Base-by-base conservation (phyloP, 2,888 invertebrate genomes). In the Drosophila kokeensis region DNA sequence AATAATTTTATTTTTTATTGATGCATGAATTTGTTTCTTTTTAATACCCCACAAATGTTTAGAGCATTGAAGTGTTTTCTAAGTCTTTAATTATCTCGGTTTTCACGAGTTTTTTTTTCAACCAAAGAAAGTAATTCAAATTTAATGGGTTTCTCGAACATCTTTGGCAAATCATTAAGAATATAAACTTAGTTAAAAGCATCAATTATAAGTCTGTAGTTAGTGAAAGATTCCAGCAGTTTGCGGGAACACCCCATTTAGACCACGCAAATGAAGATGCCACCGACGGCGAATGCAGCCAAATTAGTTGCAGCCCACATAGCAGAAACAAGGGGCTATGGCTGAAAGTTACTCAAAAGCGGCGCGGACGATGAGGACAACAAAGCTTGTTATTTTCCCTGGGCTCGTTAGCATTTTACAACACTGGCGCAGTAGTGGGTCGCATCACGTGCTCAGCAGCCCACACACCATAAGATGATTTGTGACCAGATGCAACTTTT, bases 341-440 rank as follows among this genome's bases (percentile, higher is more conserved):
- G 34, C 57, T 63, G 53, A 81, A 80, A 79, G 72, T 79, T 79
- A 60, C 40, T 66, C 73, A 72, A 69, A 45, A 68, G 78, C 72
- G 57, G 58, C 24, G 62, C 53, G 40, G 68, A 69, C 65, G 73
- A 54, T 49, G 69, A 55, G 76, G 67, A 75, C 86, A 83, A 88
- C 87, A 84, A 85, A 79, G 83, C 79, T 83, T 87, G 83, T 83
- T 74, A 74, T 77, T 77, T 77, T 67, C 77, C 65, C 67, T 69
- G 73, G 72, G 82, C 88, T 86, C 86, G 85, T 85, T 85, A 88
- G 85, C 85, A 85, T 85, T 85, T 85, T 86, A 87, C 84, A 85
- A 85, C 88, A 85, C 84, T 87, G 88, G 74, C 79, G 66, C 76
- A 83, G 76, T 78, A 73, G 71, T 59, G 71, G 79, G 74, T 59